These are phyloP conservation scores for Poecile atricapillus DNA, from an alignment of 2,113 vertebrate genomes.

Conservation along the genomic window DNA sequence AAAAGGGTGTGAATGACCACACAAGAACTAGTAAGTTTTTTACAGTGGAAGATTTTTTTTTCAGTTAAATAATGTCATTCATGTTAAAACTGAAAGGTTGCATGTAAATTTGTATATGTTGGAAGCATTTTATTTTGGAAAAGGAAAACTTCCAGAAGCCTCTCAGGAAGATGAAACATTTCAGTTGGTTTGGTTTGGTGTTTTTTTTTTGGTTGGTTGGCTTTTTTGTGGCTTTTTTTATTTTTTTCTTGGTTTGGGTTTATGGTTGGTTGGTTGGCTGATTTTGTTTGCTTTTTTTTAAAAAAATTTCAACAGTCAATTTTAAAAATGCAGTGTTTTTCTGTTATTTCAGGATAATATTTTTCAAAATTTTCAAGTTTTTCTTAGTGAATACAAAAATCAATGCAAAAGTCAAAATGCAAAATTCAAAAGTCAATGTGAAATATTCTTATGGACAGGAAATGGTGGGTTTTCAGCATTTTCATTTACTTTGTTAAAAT, in stretches of 20 bases:
- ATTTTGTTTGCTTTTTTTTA: not conserved
- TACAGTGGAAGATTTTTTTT: not conserved
- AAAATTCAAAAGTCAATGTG: not conserved
- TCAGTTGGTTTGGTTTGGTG: not conserved
- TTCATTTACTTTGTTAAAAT: not conserved
- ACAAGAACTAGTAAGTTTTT: not conserved
- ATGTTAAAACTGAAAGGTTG: slow-evolving; percentile 1
- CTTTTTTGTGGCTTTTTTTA: accelerated
- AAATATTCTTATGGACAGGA: not conserved
- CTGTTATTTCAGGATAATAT: not conserved
- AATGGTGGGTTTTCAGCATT: not conserved
- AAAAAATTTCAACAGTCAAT: not conserved
- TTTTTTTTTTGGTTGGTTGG: not conserved
- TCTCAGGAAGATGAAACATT: not conserved
- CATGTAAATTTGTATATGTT: not conserved
- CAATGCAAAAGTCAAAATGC: not conserved
- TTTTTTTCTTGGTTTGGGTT: too few relatives aligned
- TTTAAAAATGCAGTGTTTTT: not conserved
- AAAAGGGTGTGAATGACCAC: not conserved
- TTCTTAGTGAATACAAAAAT: not conserved
- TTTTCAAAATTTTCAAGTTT: not conserved
- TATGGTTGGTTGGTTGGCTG: not conserved
- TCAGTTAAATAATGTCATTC: not conserved
- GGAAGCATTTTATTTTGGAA: not conserved
- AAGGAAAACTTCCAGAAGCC: not conserved